Evolutionary conservation across 2,113 vertebrate genomes (phyloP).

Genomic region (Trematocara zebra): DNA sequence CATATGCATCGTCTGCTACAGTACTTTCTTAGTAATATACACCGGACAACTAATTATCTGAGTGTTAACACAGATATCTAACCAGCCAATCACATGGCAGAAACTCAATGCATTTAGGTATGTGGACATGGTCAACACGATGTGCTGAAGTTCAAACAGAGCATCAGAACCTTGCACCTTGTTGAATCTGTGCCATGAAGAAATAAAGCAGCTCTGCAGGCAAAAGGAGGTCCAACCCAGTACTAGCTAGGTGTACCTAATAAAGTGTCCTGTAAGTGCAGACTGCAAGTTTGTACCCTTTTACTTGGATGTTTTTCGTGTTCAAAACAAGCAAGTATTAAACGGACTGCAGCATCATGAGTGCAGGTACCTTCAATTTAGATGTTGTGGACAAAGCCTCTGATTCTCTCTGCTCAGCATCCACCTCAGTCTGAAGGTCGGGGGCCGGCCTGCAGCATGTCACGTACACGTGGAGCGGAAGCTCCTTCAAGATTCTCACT

Average conservation of each 20-base stretch:
- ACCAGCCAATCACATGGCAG: background rate
- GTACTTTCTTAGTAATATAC: background rate
- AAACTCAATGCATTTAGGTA: background rate
- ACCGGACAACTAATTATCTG: background rate
- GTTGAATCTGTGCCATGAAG: background rate
- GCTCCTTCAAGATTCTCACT: conserved; percentile 88
- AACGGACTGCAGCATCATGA: background rate
- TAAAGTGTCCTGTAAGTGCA: background rate
- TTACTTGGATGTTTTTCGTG: background rate
- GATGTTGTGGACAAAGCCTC: conserved; percentile 17
- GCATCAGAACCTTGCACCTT: background rate
- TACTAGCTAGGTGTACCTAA: background rate
- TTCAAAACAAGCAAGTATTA: background rate
- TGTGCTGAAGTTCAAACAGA: background rate
- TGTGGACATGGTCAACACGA: background rate
- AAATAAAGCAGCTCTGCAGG: background rate
- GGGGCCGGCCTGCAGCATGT: conserved; percentile 83
- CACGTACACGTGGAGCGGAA: conserved; percentile 86
- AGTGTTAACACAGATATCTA: background rate
- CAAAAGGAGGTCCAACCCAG: background rate
- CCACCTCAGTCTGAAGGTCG: conserved; percentile 51
- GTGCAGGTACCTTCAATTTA: conserved; percentile 43
- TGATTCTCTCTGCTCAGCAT: conserved; percentile 57
- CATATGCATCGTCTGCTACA: background rate
- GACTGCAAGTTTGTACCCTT: background rate